Evolutionary conservation across 1,140 invertebrate species (phyloP).

Genomic region (Drosophila seguyi): DNA sequence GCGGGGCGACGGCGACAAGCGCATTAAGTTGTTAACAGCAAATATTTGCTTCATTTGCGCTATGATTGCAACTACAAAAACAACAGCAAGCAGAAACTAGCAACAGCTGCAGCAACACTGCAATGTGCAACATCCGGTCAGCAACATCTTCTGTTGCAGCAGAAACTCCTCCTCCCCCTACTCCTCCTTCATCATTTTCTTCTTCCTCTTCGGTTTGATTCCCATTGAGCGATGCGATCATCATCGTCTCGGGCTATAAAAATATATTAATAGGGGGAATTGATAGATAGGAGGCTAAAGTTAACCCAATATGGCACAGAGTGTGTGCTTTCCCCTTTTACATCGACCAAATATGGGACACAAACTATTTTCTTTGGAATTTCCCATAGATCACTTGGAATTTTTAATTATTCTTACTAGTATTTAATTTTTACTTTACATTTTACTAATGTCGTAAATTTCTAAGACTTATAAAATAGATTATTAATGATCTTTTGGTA

Average conservation of each 20-base stretch:
- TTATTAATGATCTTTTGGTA: background rate
- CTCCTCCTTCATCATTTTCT: background rate
- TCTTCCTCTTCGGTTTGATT: slow-evolving; percentile 9
- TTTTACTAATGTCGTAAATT: background rate
- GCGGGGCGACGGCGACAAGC: slow-evolving; percentile 53
- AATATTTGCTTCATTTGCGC: slow-evolving; percentile 83
- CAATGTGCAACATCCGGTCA: slow-evolving; percentile 62
- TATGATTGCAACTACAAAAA: slow-evolving; percentile 64
- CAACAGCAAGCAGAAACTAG: slow-evolving; percentile 31
- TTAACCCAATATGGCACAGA: slow-evolving; percentile 1
- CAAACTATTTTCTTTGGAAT: slow-evolving; percentile 2
- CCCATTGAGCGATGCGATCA: slow-evolving; percentile 34
- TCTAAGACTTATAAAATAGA: no score
- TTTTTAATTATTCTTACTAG: background rate
- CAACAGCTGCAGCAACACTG: slow-evolving; percentile 42
- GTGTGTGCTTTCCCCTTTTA: slow-evolving; percentile 8
- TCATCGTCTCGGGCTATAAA: slow-evolving; percentile 50
- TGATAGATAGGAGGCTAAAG: slow-evolving; percentile 7
- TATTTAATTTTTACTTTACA: no score
- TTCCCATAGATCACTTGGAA: slow-evolving; percentile 1
- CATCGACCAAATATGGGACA: slow-evolving; percentile 9
- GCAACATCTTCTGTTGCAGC: slow-evolving; percentile 58
- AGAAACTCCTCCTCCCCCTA: background rate
- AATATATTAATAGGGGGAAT: slow-evolving; percentile 37
- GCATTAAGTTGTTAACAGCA: slow-evolving; percentile 83